Base-by-base conservation (phyloP, 1,140 invertebrate species). In the Monomorium pharaonis region DNA sequence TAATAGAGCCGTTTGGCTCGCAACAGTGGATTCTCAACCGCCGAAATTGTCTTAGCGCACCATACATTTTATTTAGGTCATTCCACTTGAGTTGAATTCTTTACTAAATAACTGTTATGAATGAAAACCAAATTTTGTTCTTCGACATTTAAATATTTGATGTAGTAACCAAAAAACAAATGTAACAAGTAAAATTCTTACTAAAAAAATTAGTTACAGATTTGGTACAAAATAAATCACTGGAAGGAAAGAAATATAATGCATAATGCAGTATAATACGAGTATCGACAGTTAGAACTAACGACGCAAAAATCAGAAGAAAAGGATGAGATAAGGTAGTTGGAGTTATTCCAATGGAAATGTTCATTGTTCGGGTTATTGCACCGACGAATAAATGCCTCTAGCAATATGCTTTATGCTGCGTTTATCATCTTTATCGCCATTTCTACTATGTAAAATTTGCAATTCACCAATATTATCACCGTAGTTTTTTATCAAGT, bases 301-400 rank as follows among this genome's bases (percentile, higher is more conserved):
- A n/a, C n/a, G n/a, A n/a, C n/a, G 2, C 12, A 72, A 30, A 4
- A 67, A 85, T 37, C 44, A 21, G 37, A 56, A 80, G 84, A 78
- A 74, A 72, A 47, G 58, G 60, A 12, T 58, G n/a, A 10, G 56
- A 63, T 81, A 80, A 51, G 49, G 78, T 67, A 77, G 83, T 92
- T 93, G 92, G 92, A 93, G 47, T 83, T 76, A 83, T 67, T 93
- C 92, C 92, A 93, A 91, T 88, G 84, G 58, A 81, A 62, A 91
- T 91, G 85, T 92, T 90, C 88, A 92, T 92, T 91, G 88, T 92
- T 92, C 90, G 65, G 75, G 90, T 92, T 93, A 91, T 91, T 90
- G 81, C 86, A 88, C 88, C 86, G 90, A 62, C 89, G 86, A 83
- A 77, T 88, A 91, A 77, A 91, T 83, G 77, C 86, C 83, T 91